phyloP scores from a whole-genome alignment of 2,888 invertebrate species.

The Mellilla xanthometata region DNA sequence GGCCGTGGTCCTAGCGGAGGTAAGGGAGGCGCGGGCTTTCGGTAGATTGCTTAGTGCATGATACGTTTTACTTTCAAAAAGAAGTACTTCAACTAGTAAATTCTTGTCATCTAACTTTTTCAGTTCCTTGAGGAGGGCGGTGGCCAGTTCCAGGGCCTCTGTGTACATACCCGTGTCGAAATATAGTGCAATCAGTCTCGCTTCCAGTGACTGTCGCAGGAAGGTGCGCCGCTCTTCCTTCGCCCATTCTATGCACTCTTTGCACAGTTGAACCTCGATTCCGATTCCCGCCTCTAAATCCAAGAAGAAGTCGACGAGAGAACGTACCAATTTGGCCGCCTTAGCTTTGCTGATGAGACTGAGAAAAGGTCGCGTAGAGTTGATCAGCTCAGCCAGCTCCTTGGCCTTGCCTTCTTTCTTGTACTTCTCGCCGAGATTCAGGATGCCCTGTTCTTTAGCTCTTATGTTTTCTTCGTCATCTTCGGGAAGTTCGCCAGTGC shows the following conservation, averaged over 20 bases:
- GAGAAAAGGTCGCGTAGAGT: slow-evolving; percentile 97
- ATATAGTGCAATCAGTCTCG: slow-evolving; percentile 96
- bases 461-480: slow-evolving; percentile 96
- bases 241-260: slow-evolving; percentile 99
- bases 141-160: slow-evolving; percentile 92
- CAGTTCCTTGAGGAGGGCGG: slow-evolving; percentile 94
- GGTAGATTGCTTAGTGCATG: slow-evolving; percentile 98
- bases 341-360: slow-evolving; percentile 98
- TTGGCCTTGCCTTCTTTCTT: slow-evolving; percentile 97
- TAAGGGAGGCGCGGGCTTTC: slow-evolving; percentile 97
- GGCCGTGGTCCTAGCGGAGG: slow-evolving; percentile 99
- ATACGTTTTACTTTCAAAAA: slow-evolving; percentile 99
- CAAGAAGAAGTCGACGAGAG: slow-evolving; percentile 97
- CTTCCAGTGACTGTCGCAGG: slow-evolving; percentile 97
- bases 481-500: slow-evolving; percentile 88
- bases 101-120: slow-evolving; percentile 99
- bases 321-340: slow-evolving; percentile 98
- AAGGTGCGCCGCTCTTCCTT: slow-evolving; percentile 98
- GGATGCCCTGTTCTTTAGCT: slow-evolving; percentile 95
- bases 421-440: slow-evolving; percentile 95
- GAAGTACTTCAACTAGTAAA: slow-evolving; percentile 97
- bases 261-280: slow-evolving; percentile 95
- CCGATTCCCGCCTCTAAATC: slow-evolving; percentile 98
- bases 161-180: slow-evolving; percentile 95
- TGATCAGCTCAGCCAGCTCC: slow-evolving; percentile 95